Percentiles rank a stretch among this genome's conserved stretches.
These are phyloP conservation scores for Campoletis sonorensis DNA, from an alignment of 1,140 invertebrate species.

Conservation along the genomic window DNA sequence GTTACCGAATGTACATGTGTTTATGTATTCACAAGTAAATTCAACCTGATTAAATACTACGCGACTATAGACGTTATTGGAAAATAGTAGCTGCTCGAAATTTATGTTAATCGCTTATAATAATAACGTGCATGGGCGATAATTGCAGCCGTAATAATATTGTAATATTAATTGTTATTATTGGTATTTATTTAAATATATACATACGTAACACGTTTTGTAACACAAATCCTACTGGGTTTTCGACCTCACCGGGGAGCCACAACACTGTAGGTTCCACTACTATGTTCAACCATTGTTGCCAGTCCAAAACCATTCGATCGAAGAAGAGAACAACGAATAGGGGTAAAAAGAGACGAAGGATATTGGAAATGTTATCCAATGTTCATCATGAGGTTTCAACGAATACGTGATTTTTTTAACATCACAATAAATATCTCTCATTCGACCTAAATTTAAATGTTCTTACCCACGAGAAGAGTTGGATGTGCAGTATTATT, in stretches of 20 bases:
- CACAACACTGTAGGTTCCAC: background rate
- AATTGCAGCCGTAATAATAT: background rate
- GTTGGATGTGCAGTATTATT: conserved; percentile 28
- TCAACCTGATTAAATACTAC: background rate
- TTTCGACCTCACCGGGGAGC: background rate
- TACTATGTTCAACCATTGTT: conserved; percentile 23
- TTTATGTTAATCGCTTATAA: conserved; percentile 1
- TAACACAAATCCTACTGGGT: background rate
- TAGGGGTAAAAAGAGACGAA: background rate
- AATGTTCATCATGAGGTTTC: conserved; percentile 17
- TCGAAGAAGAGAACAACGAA: background rate
- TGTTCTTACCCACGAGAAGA: conserved; percentile 32
- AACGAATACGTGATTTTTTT: conserved; percentile 12
- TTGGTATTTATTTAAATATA: background rate
- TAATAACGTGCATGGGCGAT: background rate
- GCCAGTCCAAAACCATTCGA: conserved; percentile 37
- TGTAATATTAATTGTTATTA: conserved; percentile 1
- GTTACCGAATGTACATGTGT: background rate
- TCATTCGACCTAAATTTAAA: conserved; percentile 20
- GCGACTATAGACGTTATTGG: background rate
- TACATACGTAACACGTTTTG: background rate
- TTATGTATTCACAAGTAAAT: too few relatives aligned
- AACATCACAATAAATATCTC: background rate
- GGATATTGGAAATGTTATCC: background rate
- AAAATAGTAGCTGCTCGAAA: background rate